Base-by-base conservation (phyloP, 2,797 vertebrate species). In the Typhlichthys eigenmanni region DNA sequence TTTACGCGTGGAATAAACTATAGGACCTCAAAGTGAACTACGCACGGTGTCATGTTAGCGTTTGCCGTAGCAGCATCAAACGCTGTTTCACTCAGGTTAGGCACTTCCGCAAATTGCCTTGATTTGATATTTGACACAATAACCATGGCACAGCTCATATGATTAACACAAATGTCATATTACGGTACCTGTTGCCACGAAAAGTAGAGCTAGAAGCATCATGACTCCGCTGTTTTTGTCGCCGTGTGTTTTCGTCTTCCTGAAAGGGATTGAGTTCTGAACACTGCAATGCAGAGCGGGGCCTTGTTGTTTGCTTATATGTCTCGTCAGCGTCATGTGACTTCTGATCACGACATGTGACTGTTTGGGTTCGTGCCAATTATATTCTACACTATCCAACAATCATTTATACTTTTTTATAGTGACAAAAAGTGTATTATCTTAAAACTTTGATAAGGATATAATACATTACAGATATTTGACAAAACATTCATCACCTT, bases 141-240 rank as follows among this genome's bases (percentile, higher is more conserved):
- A 13, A 48, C 13, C 46, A 0, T 6, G 1, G 13, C 11, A 34
- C 5, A 0, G 12, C 12, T 13, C 10, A 0, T 2, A 4, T 4
- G 1, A 1, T 3, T 0, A 1, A 10, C 43, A 5, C 2, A 46
- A 61, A 48, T 19, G 7, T 1, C 19, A 8, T 3, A n/a, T 0
- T 0, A 2, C 10, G 2, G 85, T 92, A 94, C 93, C 93, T 64
- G 93, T 72, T 11, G 90, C 79, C 2, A 92, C 74, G 47, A 93
- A 87, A 5, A 94, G 87, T 2, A 94, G 85, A 4, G 87, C 74
- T n/a, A 94, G 66, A 29, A 91, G 52, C 61, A 94, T 78, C 85
- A 79, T 90, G 86, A 87, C 80, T 82, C 54, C 68, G 69, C 69
- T 58, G 69, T 75, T 85, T 78, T 0, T 19, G 13, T 11, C 11